A percentile compares a stretch with the other conserved stretches of the same genome.
Conservation (phyloP, 2,113 vertebrate species). For the Osmerus mordax region DNA sequence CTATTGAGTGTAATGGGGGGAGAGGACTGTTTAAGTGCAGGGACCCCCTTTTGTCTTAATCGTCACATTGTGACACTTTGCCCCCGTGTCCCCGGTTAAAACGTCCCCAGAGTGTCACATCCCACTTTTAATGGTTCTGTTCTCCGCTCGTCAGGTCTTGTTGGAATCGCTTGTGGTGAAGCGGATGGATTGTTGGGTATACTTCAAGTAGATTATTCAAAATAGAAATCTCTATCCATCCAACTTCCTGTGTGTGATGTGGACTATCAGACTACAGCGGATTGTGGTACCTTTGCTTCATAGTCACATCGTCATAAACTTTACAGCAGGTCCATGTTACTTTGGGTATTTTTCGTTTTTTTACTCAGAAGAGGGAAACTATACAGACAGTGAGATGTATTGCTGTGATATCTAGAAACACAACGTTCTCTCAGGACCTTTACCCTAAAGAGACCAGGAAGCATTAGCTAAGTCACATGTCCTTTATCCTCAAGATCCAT, state of each 20-base stretch:
- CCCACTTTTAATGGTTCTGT: slow-evolving; percentile 47
- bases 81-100: slow-evolving; percentile 59
- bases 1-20: slow-evolving; percentile 62
- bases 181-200: slow-evolving; percentile 48
- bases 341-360: no score
- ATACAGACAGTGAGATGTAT: no score
- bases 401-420: no score
- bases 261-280: no score
- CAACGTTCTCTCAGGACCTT: no score
- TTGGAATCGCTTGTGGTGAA: slow-evolving; percentile 28
- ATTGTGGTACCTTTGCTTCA: background rate
- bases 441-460: background rate
- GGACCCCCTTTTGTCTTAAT: slow-evolving; percentile 72
- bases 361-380: no score
- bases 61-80: slow-evolving; percentile 59
- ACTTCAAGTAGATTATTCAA: background rate
- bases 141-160: slow-evolving; percentile 30
- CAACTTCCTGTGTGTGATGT: background rate
- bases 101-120: slow-evolving; percentile 54
- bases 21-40: slow-evolving; percentile 64
- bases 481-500: background rate
- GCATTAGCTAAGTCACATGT: background rate
- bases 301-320: background rate
- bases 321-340: no score
- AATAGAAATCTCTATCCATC: background rate